Percentiles rank a stretch among this genome's conserved stretches.
These are phyloP conservation scores for Mystacides longicornis DNA, from an alignment of 2,888 invertebrate genomes.

Conservation along the genomic window DNA sequence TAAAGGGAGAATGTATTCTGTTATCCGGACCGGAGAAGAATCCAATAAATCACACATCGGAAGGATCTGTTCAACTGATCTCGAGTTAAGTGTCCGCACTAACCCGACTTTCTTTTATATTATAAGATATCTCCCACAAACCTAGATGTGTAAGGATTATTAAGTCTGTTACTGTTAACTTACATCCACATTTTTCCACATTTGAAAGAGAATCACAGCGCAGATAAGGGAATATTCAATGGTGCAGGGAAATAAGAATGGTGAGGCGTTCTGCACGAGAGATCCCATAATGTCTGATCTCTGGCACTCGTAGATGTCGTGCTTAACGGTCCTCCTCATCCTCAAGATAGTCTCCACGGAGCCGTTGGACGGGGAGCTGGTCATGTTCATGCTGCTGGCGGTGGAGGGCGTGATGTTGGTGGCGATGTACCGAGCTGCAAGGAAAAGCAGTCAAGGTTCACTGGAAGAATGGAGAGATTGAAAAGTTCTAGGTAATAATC, in stretches of 20 bases:
- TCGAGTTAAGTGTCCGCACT: too few species aligned
- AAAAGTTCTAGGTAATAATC: too few species aligned
- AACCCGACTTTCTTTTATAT: too few species aligned
- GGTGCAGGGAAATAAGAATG: constrained; percentile 81
- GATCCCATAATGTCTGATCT: constrained; percentile 63
- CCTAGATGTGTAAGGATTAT: too few species aligned
- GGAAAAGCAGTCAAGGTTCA: too few species aligned
- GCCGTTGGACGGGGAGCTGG: not conserved
- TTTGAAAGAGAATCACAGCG: constrained; percentile 80
- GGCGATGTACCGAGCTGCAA: not conserved
- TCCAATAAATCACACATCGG: too few species aligned
- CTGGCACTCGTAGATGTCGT: constrained; percentile 40
- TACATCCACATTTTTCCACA: constrained; percentile 73
- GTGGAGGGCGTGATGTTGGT: not conserved
- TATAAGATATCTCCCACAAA: too few species aligned
- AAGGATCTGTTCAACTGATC: too few species aligned
- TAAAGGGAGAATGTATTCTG: too few species aligned
- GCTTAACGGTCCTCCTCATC: not conserved
- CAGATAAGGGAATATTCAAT: constrained; percentile 89
- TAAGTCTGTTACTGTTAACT: too few species aligned
- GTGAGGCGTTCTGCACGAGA: constrained; percentile 61
- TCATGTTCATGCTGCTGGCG: not conserved
- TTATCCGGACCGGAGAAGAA: too few species aligned
- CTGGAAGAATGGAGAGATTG: too few species aligned
- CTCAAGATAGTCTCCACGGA: not conserved